Evolutionary conservation across 2,113 vertebrate species (phyloP).

Genomic region (Ochotona princeps): DNA sequence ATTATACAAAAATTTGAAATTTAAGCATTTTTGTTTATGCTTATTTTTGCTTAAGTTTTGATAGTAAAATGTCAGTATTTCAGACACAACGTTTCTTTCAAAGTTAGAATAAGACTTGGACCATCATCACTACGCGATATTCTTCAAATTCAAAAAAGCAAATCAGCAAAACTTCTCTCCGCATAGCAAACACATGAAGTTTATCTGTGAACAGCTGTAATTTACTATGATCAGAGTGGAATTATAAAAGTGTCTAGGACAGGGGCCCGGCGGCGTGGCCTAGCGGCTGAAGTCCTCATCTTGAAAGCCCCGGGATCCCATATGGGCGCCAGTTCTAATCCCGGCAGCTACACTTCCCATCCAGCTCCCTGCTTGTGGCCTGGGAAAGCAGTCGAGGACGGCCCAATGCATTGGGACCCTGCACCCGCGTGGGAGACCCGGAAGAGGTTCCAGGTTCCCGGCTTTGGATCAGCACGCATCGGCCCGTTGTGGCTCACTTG

Average conservation of each 20-base stretch:
- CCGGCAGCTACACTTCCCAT: too few relatives aligned
- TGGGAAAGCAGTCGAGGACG: too few relatives aligned
- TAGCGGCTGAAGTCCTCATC: too few relatives aligned
- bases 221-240: slow-evolving; percentile 21
- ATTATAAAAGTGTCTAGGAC: background rate
- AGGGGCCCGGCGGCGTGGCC: too few relatives aligned
- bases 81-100: background rate
- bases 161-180: background rate
- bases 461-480: too few relatives aligned
- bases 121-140: rapidly evolving
- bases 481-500: too few relatives aligned
- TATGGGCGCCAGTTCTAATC: too few relatives aligned
- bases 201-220: slow-evolving; percentile 34
- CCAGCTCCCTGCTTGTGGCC: too few relatives aligned
- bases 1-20: background rate
- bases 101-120: background rate
- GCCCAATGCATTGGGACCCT: too few relatives aligned
- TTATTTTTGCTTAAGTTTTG: background rate
- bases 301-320: too few relatives aligned
- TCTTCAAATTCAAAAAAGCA: background rate
- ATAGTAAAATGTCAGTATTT: background rate
- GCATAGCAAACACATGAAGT: background rate
- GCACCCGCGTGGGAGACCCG: too few relatives aligned
- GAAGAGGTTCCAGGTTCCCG: too few relatives aligned
- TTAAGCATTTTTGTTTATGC: background rate